These are phyloP conservation scores for Cydia amplana DNA, from an alignment of 1,140 invertebrate genomes.

Conservation along the genomic window DNA sequence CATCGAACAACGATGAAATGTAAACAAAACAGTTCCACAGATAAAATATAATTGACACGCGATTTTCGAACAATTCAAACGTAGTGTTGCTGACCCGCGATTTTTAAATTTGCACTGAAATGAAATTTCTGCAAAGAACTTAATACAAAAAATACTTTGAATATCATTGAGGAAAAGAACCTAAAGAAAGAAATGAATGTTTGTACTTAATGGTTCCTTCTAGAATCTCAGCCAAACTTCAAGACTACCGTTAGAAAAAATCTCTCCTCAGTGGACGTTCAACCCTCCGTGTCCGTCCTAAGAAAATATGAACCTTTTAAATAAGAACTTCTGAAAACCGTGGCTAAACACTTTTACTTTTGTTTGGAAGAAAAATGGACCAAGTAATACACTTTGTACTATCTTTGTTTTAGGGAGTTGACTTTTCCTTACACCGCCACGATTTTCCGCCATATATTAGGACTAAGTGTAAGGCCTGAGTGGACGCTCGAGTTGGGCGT, in stretches of 20 bases:
- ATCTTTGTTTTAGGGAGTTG: neutral
- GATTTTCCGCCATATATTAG: neutral
- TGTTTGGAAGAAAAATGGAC: slow-evolving; percentile 12
- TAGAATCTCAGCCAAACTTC: neutral
- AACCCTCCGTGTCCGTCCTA: neutral
- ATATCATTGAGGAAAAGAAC: no score
- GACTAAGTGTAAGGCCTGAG: no score
- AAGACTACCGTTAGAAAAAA: neutral
- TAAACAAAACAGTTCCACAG: no score
- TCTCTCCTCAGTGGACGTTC: neutral
- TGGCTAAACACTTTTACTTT: slow-evolving; percentile 9
- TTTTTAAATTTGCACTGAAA: no score
- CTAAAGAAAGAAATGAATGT: no score
- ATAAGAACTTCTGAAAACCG: neutral
- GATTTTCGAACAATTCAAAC: no score
- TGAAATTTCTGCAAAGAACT: no score
- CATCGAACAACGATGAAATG: no score
- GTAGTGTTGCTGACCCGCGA: no score
- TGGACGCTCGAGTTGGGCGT: no score
- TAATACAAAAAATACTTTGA: no score
- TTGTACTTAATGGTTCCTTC: neutral
- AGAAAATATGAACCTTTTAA: slow-evolving; percentile 12
- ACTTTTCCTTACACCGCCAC: neutral
- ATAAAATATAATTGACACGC: no score
- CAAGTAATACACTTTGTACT: slow-evolving; percentile 9